Percentiles rank a stretch among this genome's conserved stretches.
Conservation (phyloP, 2,113 vertebrate genomes). For the Protobothrops mucrosquamatus region DNA sequence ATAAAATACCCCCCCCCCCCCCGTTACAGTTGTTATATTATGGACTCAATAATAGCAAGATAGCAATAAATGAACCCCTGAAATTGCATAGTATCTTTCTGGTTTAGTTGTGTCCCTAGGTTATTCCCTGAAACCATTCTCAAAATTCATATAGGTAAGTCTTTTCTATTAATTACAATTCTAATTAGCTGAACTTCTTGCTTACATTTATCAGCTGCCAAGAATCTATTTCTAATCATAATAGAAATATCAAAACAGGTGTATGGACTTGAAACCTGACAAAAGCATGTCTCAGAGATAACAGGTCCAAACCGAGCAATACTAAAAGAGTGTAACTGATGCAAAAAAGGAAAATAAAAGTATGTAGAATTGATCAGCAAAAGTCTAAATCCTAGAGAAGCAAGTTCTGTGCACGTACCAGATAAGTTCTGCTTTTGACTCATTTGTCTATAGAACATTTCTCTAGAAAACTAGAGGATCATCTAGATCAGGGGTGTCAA, state of each 20-base stretch:
- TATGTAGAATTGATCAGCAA: neutral
- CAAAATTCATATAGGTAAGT: neutral
- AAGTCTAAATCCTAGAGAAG: neutral
- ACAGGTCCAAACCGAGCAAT: neutral
- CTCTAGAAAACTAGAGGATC: neutral
- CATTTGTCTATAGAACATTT: neutral
- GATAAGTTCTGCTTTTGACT: neutral
- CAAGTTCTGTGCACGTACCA: neutral
- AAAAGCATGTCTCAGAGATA: neutral
- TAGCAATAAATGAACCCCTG: neutral
- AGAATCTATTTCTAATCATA: neutral
- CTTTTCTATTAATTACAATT: neutral
- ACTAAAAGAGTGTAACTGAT: neutral
- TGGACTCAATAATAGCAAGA: neutral
- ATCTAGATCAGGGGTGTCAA: neutral
- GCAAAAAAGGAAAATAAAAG: neutral
- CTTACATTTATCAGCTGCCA: neutral
- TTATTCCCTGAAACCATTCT: neutral
- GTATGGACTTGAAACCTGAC: neutral
- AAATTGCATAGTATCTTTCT: neutral
- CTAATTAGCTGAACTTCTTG: neutral
- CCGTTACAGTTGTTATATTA: no score
- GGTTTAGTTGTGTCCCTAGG: neutral
- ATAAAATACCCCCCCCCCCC: no score
- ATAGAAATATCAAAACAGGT: neutral